These are phyloP conservation scores for Parapristionchus giblindavisi DNA, from an alignment of 2,888 invertebrate species.

Conservation along the genomic window DNA sequence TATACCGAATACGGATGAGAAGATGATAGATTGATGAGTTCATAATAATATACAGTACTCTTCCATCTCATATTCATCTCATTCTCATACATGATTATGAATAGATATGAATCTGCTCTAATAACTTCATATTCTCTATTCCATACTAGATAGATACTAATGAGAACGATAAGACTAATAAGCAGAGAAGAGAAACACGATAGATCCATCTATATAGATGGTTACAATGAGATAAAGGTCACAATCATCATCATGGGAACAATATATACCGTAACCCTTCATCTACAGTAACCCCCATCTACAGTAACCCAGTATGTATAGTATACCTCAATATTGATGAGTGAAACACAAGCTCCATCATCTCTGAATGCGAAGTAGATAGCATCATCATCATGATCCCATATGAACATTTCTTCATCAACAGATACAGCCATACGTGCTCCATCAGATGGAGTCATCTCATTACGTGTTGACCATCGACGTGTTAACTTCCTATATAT, in stretches of 20 bases:
- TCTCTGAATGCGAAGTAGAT: constrained; percentile 30
- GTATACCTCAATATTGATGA: constrained; percentile 17
- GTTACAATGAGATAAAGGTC: constrained; percentile 8
- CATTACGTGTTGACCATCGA: neutral
- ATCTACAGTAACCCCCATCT: neutral
- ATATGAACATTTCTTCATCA: neutral
- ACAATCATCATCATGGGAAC: neutral
- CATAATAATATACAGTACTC: too few relatives aligned
- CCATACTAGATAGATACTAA: too few relatives aligned
- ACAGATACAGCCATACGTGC: neutral
- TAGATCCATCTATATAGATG: neutral
- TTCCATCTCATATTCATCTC: too few relatives aligned
- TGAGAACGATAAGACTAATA: constrained; percentile 24
- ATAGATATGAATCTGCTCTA: too few relatives aligned
- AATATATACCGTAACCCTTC: neutral
- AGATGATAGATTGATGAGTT: too few relatives aligned
- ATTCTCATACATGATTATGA: too few relatives aligned
- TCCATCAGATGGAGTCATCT: constrained; percentile 7
- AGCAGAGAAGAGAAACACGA: too few relatives aligned
- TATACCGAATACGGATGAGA: too few relatives aligned
- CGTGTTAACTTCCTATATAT: neutral
- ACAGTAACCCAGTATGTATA: neutral
- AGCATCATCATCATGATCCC: neutral
- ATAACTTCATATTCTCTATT: too few relatives aligned
- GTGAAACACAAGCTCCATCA: constrained; percentile 10